Percentiles rank a stretch among this genome's conserved stretches.
phyloP scores from a whole-genome alignment of 2,113 vertebrate genomes.

The Leptocoma aspasia region DNA sequence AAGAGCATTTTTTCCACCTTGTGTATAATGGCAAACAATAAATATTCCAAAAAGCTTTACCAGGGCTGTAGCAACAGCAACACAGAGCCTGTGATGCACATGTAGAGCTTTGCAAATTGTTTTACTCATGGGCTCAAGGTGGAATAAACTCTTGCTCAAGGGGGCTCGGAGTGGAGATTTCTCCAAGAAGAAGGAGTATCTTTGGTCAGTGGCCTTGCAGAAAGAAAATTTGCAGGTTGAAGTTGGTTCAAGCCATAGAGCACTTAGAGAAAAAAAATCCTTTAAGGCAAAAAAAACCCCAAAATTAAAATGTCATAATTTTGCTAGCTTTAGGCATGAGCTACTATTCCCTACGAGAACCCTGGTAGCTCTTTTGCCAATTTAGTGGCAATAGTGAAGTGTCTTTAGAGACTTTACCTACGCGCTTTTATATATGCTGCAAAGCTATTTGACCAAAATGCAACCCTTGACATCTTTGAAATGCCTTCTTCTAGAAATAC shows the following conservation, averaged over 20 bases:
- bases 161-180: background rate
- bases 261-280: background rate
- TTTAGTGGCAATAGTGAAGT: background rate
- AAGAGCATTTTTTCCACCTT: background rate
- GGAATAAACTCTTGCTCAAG: background rate
- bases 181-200: background rate
- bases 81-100: background rate
- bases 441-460: background rate
- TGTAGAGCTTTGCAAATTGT: background rate
- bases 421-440: background rate
- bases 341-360: background rate
- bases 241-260: background rate
- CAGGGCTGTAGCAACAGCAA: background rate
- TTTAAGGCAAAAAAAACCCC: rapidly evolving
- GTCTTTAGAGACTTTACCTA: background rate
- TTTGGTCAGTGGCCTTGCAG: background rate
- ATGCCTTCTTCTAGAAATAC: background rate
- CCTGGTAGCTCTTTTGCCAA: background rate
- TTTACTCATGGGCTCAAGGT: background rate
- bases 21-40: background rate
- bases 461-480: background rate
- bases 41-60: background rate
- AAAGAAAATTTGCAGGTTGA: background rate
- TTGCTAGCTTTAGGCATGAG: background rate
- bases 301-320: background rate